Percentiles rank a stretch among this genome's conserved stretches.
phyloP scores from a whole-genome alignment of 1,140 invertebrate species.

The Nylanderia fulva region DNA sequence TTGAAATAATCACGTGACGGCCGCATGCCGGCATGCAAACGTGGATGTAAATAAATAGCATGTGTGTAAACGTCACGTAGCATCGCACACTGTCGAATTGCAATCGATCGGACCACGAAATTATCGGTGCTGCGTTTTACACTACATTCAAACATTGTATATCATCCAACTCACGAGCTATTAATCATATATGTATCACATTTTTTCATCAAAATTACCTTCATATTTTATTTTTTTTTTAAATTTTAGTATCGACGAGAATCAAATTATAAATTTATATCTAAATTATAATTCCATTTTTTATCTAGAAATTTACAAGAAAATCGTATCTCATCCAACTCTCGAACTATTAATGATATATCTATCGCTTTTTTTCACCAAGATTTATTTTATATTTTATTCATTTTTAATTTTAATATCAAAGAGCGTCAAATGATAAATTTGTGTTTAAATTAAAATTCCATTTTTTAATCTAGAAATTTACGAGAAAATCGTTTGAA shows the following conservation, averaged over 20 bases:
- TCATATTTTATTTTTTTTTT: too few relatives aligned
- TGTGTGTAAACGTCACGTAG: conserved; percentile 33
- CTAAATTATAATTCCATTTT: neutral
- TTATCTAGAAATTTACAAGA: neutral
- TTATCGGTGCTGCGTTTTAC: conserved; percentile 30
- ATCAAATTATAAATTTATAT: neutral
- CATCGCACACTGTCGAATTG: neutral
- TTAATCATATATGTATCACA: neutral
- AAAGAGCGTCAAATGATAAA: neutral
- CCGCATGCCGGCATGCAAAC: conserved; percentile 28
- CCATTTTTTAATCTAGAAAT: neutral
- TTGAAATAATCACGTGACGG: conserved; percentile 52
- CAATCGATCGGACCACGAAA: conserved; percentile 27
- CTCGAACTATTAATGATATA: conserved; percentile 10
- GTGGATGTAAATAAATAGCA: conserved; percentile 53
- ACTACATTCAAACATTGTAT: neutral
- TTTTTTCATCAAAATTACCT: neutral
- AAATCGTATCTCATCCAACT: neutral
- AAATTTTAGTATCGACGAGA: neutral
- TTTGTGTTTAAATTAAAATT: neutral
- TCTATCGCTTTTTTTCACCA: neutral
- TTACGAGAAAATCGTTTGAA: neutral
- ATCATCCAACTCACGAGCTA: neutral
- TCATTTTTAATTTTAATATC: too few relatives aligned
- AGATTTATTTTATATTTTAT: too few relatives aligned